A percentile compares a stretch with the other conserved stretches of the same genome.
Conservation (phyloP, 2,113 vertebrate species). For the Ctenodactylus gundi region DNA sequence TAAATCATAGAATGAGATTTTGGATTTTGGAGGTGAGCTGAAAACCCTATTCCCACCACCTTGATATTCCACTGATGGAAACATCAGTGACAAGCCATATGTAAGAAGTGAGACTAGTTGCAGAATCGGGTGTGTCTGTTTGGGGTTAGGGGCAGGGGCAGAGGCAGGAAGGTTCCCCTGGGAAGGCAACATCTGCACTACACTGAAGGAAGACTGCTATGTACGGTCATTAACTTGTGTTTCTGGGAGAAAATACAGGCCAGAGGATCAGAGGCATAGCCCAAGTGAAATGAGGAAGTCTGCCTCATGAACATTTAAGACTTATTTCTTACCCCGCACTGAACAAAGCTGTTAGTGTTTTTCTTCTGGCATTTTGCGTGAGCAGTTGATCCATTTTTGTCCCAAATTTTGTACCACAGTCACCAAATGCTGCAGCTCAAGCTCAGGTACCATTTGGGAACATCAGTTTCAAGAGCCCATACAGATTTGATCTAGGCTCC, state of each 20-base stretch:
- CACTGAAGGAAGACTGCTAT: background rate
- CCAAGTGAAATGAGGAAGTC: background rate
- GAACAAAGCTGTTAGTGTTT: constrained; percentile 19
- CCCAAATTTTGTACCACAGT: constrained; percentile 31
- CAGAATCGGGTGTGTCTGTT: background rate
- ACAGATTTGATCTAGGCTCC: constrained; percentile 67
- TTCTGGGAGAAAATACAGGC: background rate
- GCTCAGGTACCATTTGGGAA: background rate
- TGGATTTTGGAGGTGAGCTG: background rate
- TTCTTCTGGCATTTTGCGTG: constrained; percentile 62
- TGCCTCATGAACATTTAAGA: background rate
- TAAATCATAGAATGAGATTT: background rate
- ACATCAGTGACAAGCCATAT: background rate
- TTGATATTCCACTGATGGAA: background rate
- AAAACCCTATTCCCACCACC: background rate
- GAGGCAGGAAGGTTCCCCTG: background rate
- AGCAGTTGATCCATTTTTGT: constrained; percentile 53
- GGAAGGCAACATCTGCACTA: background rate
- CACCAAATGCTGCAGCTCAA: constrained; percentile 43
- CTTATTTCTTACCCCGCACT: background rate
- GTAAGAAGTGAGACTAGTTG: background rate
- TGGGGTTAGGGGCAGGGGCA: background rate
- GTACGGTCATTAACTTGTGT: background rate
- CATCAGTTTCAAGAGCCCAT: constrained; percentile 55
- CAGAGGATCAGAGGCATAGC: background rate